phyloP scores from a whole-genome alignment of 2,888 invertebrate genomes.

The Phortica magna region DNA sequence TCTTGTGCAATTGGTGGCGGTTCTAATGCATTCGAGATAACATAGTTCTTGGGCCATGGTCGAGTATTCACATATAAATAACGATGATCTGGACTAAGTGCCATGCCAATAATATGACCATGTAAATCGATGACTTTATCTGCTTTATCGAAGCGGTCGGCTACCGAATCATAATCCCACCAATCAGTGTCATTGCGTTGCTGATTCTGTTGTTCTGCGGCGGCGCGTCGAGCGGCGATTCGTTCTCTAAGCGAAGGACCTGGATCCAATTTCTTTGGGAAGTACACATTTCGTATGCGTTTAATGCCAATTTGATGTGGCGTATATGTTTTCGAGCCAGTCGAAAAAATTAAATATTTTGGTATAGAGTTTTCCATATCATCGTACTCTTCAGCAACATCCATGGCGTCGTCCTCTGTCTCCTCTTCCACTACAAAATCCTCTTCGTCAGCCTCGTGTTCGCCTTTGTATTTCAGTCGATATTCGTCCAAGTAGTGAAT shows the following conservation, averaged over 20 bases:
- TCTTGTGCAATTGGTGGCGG: slow-evolving; percentile 92
- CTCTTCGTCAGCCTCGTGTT: slow-evolving; percentile 55
- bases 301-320: slow-evolving; percentile 92
- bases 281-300: slow-evolving; percentile 84
- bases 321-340: slow-evolving; percentile 89
- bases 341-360: slow-evolving; percentile 86
- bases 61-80: slow-evolving; percentile 90
- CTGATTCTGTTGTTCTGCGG: slow-evolving; percentile 64
- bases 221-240: slow-evolving; percentile 79
- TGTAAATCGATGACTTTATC: slow-evolving; percentile 90
- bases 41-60: slow-evolving; percentile 88
- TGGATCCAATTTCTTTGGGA: slow-evolving; percentile 84
- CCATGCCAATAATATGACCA: slow-evolving; percentile 93
- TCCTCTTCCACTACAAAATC: slow-evolving; percentile 47
- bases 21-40: slow-evolving; percentile 86
- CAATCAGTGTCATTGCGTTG: slow-evolving; percentile 82
- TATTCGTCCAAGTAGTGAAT: slow-evolving; percentile 84
- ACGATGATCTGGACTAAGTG: slow-evolving; percentile 89
- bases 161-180: slow-evolving; percentile 84
- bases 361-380: slow-evolving; percentile 83
- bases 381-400: slow-evolving; percentile 79
- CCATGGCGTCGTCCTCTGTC: slow-evolving; percentile 61
- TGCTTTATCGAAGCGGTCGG: slow-evolving; percentile 85
- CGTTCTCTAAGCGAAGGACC: slow-evolving; percentile 85
- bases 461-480: slow-evolving; percentile 72